Base-by-base conservation (phyloP, 1,140 invertebrate genomes). In the Oncopeltus fasciatus region DNA sequence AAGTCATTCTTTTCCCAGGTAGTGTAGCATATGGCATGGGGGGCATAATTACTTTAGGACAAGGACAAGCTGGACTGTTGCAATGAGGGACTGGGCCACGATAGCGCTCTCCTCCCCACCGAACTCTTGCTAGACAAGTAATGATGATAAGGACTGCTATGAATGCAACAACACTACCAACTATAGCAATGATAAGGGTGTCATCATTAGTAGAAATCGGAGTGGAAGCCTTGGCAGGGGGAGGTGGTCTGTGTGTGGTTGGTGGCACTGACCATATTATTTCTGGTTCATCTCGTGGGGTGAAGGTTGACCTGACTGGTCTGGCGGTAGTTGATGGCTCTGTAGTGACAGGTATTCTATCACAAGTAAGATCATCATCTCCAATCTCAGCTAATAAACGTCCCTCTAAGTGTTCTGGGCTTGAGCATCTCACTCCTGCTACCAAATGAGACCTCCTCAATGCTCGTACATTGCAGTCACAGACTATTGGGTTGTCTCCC, bases 151-250 rank as follows among this genome's bases (percentile, higher is more conserved):
- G 76, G 63, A 94, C 84, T 11, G 87, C 86, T 56, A 94, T 91
- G 68, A 95, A 90, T 1, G 86, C 88, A 14, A 94, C 88, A 1
- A 94, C 90, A 16, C 90, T 90, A 1, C 88, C 90, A 0, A 93
- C 90, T 66, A 94, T 92, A 2, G 89, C 89, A 59, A 94, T 92
- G 56, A 95, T 93, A 0, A 95, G 72, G 1, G 90, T 92, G 67
- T 95, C 91, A 68, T 94, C 90, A 65, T 91, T 92, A 49, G 80
- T 84, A 1, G 27, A n/a, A 9, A 79, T 65, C 18, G 63, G 67
- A 18, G 66, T 68, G 26, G 67, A 65, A 21, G 70, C 67, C 76
- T 78, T 68, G 16, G 64, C 53, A 1, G 81, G 77, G 12, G 79
- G 77, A 67, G 77, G 76, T n/a, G n/a, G n/a, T 60, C 72, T 74